Evolutionary conservation across 2,888 invertebrate genomes (phyloP), one percentile per base, ranked within the genome.

Genomic region (Pogonocherus hispidulus): DNA sequence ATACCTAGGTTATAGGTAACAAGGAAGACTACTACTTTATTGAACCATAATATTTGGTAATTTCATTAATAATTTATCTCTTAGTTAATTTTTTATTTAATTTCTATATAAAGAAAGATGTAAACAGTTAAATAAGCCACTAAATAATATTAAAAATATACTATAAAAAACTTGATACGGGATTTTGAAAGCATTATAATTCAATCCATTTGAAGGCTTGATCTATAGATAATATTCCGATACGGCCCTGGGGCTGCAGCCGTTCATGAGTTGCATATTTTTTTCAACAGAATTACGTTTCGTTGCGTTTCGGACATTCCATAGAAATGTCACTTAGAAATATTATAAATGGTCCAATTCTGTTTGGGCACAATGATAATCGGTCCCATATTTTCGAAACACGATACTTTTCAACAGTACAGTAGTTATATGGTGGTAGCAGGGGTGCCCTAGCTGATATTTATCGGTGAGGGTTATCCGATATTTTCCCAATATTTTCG

Each of bases 301-400:
- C 76, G 78, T 81, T 82, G 75, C 81, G 79, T 78, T 71, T 76
- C 80, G 84, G 83, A 82, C 84, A 81, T 77, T 80, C 78, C 80
- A 83, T 82, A 76, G 81, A 84, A 79, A 79, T 82, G 84, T 84
- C 84, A 84, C 82, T 84, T 84, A 83, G 79, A 78, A 82, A 84
- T 84, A 84, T 84, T 84, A 84, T 84, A 84, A 84, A 84, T 84
- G 84, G 77, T 82, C 78, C 78, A 81, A 82, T 84, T 83, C 81
- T 78, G 77, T 79, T 74, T 74, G 70, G 76, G 67, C 72, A 76
- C 77, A 81, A 81, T 76, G 74, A 79, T 80, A 74, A 79, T 78
- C 80, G 78, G 69, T 74, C 74, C 66, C 75, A 72, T 65, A 78
- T 79, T 41, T 41, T 75, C 64, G 82, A 81, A 82, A 82, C 79